phyloP scores from a whole-genome alignment of 2,113 vertebrate genomes.

The cattle (Bos taurus) region DNA sequence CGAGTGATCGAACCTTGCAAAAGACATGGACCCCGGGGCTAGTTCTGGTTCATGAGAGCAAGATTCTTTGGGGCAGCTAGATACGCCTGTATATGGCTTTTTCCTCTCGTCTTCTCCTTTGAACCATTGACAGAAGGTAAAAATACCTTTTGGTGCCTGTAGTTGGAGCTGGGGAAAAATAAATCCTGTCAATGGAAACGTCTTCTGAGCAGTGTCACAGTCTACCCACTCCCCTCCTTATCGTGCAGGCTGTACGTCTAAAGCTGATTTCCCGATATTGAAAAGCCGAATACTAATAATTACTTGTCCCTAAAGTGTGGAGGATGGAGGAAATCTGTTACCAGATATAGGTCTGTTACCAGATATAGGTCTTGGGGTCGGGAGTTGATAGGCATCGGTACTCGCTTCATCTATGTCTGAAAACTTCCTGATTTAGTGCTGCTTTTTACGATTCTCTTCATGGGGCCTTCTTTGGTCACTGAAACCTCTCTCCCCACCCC shows the following conservation, averaged over 20 bases:
- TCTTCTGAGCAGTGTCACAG: constrained; percentile 36
- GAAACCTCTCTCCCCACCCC: background rate
- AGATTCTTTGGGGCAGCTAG: background rate
- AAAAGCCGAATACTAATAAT: background rate
- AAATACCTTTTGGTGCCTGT: constrained; percentile 70
- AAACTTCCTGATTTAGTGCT: constrained; percentile 35
- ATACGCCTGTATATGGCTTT: background rate
- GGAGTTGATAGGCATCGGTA: background rate
- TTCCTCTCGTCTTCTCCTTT: constrained; percentile 28
- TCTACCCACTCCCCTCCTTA: background rate
- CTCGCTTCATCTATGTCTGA: background rate
- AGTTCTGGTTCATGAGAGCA: constrained; percentile 8
- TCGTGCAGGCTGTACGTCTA: background rate
- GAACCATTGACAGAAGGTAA: constrained; percentile 65
- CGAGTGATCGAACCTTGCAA: background rate
- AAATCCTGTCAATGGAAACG: constrained; percentile 61
- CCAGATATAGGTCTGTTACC: background rate
- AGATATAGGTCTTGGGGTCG: constrained; percentile 38
- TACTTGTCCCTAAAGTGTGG: background rate
- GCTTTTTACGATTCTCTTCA: background rate
- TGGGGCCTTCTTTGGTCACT: background rate
- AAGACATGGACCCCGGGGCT: constrained; percentile 36
- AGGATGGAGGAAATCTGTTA: background rate
- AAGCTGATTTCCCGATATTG: constrained; percentile 62
- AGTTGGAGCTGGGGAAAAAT: constrained; percentile 72